These are phyloP conservation scores for Drosophila quinaria DNA, from an alignment of 2,888 invertebrate genomes.

Conservation along the genomic window DNA sequence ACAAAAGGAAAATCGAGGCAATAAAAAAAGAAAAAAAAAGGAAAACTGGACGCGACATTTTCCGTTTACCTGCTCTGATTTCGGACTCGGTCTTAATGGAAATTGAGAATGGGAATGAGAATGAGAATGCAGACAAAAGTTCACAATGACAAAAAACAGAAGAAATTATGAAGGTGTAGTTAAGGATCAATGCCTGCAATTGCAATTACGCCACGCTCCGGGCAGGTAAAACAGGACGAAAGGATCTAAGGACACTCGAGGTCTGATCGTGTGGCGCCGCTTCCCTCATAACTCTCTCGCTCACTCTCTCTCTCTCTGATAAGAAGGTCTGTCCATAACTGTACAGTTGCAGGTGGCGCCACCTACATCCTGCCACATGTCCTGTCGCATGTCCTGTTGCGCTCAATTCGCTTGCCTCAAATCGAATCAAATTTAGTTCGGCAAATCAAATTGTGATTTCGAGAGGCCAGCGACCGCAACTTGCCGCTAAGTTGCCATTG, in stretches of 20 bases:
- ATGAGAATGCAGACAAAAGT: slow-evolving; percentile 44
- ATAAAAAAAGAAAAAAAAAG: slow-evolving; percentile 9
- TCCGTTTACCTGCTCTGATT: slow-evolving; percentile 63
- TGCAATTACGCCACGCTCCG: slow-evolving; percentile 39
- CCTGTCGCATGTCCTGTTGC: slow-evolving; percentile 10
- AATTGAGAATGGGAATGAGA: slow-evolving; percentile 70
- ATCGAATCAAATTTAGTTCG: slow-evolving; percentile 49
- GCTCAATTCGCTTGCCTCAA: slow-evolving; percentile 32
- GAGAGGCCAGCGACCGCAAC: slow-evolving; percentile 46
- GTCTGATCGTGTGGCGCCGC: slow-evolving; percentile 73
- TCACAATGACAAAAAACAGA: slow-evolving; percentile 29
- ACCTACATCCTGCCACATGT: slow-evolving; percentile 40
- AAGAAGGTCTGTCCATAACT: slow-evolving; percentile 33
- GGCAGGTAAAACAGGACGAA: slow-evolving; percentile 30
- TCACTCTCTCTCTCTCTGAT: slow-evolving; percentile 51
- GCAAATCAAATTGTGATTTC: slow-evolving; percentile 53
- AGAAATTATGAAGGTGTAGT: slow-evolving; percentile 40
- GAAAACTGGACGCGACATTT: slow-evolving; percentile 18
- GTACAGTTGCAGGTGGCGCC: slow-evolving; percentile 54
- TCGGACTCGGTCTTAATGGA: slow-evolving; percentile 62
- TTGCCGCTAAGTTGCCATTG: slow-evolving; percentile 15
- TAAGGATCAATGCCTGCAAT: slow-evolving; percentile 33
- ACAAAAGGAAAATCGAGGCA: slow-evolving; percentile 21
- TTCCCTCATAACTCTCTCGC: slow-evolving; percentile 59
- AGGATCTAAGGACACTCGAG: not conserved